Percentiles rank a stretch among this genome's conserved stretches.
Evolutionary conservation across 2,113 vertebrate genomes (phyloP).

Genomic region (Lophius piscatorius): DNA sequence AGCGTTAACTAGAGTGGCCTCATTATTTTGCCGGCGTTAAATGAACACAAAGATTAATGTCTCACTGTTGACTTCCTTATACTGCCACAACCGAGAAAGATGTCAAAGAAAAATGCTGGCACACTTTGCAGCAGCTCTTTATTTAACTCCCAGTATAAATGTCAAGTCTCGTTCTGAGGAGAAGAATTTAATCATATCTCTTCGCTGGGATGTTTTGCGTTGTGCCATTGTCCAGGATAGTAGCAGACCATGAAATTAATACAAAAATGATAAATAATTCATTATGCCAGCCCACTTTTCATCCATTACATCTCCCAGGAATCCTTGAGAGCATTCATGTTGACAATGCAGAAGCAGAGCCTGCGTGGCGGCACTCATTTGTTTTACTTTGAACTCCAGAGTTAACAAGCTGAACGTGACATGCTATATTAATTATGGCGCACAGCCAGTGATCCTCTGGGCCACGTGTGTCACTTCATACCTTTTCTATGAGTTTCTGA

Average conservation of each 20-base stretch:
- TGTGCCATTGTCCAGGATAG: conserved; percentile 45
- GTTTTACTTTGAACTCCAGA: conserved; percentile 63
- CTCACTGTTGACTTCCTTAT: conserved; percentile 17
- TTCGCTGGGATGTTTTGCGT: conserved; percentile 18
- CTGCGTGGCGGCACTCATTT: conserved; percentile 47
- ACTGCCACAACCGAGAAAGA: conserved; percentile 8
- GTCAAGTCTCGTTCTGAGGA: conserved; percentile 1
- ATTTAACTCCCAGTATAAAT: conserved; percentile 4
- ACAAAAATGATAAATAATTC: conserved; percentile 72
- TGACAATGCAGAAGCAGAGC: conserved; percentile 68
- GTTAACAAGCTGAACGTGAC: conserved; percentile 74
- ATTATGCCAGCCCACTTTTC: conserved; percentile 64
- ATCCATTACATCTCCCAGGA: conserved; percentile 61
- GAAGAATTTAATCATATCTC: conserved; percentile 27
- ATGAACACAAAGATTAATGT: conserved; percentile 61
- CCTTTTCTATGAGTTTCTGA: conserved; percentile 37
- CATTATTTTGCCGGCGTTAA: conserved; percentile 49
- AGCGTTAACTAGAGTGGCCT: conserved; percentile 40
- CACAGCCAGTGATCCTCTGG: conserved; percentile 56
- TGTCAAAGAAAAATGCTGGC: conserved; percentile 8
- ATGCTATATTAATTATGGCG: conserved; percentile 69
- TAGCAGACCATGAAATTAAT: conserved; percentile 72
- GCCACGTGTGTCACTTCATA: too few species aligned
- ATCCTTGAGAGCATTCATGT: conserved; percentile 56
- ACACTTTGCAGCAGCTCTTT: conserved; percentile 9